phyloP scores from a whole-genome alignment of 2,888 invertebrate species.

The Phoronis australis region DNA sequence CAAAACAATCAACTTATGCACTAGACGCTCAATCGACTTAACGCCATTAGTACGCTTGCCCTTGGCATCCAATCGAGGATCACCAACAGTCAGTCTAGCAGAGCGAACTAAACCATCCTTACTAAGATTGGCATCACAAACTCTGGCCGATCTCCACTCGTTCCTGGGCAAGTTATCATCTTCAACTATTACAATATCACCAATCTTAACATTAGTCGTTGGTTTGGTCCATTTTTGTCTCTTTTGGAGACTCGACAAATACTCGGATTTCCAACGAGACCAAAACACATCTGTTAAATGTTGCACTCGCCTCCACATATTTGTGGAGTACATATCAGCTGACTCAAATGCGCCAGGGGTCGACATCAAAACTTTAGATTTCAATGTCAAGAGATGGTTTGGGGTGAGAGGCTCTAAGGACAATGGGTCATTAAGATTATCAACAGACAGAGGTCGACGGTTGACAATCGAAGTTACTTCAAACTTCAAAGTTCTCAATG shows the following conservation, averaged over 20 bases:
- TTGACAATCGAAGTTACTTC: conserved; percentile 17
- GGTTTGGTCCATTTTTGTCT: conserved; percentile 15
- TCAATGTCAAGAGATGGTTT: conserved; percentile 18
- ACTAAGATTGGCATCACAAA: neutral
- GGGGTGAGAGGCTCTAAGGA: conserved; percentile 16
- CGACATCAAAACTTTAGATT: conserved; percentile 6
- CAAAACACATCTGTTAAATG: conserved; percentile 21
- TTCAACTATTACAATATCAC: conserved; percentile 19
- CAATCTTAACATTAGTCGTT: conserved; percentile 9
- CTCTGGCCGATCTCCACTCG: conserved; percentile 12
- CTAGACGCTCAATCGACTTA: too few species aligned
- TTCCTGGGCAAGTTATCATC: conserved; percentile 16
- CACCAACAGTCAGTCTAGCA: too few species aligned
- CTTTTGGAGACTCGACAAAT: conserved; percentile 10
- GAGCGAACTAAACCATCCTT: conserved; percentile 4
- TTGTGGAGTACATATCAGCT: conserved; percentile 5
- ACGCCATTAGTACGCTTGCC: too few species aligned
- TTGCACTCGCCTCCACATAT: conserved; percentile 7
- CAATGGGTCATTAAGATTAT: conserved; percentile 13
- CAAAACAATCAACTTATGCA: too few species aligned
- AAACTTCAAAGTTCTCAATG: conserved; percentile 12
- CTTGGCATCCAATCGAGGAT: too few species aligned
- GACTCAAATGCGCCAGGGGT: conserved; percentile 4
- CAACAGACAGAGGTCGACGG: conserved; percentile 15
- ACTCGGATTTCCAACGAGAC: conserved; percentile 20